phyloP scores from a whole-genome alignment of 2,888 invertebrate species.

The Lasioglossum marginatum region DNA sequence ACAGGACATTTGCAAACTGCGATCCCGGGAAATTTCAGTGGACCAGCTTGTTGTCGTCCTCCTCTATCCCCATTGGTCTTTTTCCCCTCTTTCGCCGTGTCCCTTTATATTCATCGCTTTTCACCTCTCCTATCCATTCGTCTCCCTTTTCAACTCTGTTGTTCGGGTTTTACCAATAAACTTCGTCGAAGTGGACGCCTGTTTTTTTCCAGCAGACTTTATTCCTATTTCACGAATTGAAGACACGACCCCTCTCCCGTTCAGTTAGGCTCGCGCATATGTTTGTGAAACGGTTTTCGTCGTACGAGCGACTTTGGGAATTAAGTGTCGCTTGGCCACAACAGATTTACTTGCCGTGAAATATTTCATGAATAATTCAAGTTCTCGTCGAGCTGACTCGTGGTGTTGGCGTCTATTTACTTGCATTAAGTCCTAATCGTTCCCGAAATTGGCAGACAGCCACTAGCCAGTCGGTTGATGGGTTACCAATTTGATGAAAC shows the following conservation, averaged over 20 bases:
- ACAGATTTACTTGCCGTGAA: background rate
- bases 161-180: background rate
- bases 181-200: constrained; percentile 2
- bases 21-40: constrained; percentile 52
- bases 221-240: background rate
- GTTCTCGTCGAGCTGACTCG: background rate
- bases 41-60: constrained; percentile 36
- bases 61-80: background rate
- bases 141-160: background rate
- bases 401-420: constrained; percentile 42
- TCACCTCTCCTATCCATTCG: background rate
- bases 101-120: background rate
- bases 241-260: background rate
- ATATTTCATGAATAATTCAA: constrained; percentile 19
- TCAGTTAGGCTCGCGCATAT: background rate
- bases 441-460: constrained; percentile 51
- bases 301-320: background rate
- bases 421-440: constrained; percentile 48
- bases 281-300: background rate
- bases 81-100: background rate
- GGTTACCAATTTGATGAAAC: constrained; percentile 55
- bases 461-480: constrained; percentile 48
- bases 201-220: background rate
- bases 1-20: constrained; percentile 56
- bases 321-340: background rate